Base-by-base conservation (phyloP, 2,888 invertebrate genomes). In the Polietes domitor region DNA sequence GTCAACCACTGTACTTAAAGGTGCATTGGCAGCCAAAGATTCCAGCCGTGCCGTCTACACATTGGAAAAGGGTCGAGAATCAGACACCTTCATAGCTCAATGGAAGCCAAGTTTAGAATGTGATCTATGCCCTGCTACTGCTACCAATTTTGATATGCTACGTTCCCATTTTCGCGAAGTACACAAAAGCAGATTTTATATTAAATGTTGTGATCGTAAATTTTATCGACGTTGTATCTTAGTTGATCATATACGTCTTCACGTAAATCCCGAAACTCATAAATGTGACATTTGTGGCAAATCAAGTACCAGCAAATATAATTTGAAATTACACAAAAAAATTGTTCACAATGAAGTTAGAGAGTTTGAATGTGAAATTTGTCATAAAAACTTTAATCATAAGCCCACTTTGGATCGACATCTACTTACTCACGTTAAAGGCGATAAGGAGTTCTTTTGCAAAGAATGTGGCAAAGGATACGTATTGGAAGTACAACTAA, bases 391-490 rank as follows among this genome's bases (percentile, higher is more conserved):
- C 6, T 88, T 87, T 68, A 41, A 83, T 3, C 82, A 85, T 6
- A 76, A 80, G n/a, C 61, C 82, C 0, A 84, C 75, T 32, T 84
- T 88, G 2, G 85, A 86, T 2, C 53, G 80, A 0, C 88, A 88
- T 63, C 73, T 84, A 47, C 71, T 86, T 4, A 87, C 83, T 7
- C 88, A 88, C 58, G 76, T 58, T 10, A 85, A 78, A 7, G 77
- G 85, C 0, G 81, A 55, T 55, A 85, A 78, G 7, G 85, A 87
- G 26, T 85, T 83, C 53, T 83, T 87, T n/a, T 88, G 88, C 61
- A 83, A 87, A 2, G 85, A 87, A 24, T 88, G 88, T 28, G 87
- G 86, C 1, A 88, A 88, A 50, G 86, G 86, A 0, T 83, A 76
- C 21, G 75, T 85, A 41, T 72, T 79, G 37, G 84, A 77, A 71